A percentile compares a stretch with the other conserved stretches of the same genome.
Conservation (phyloP, 2,113 vertebrate genomes). For the Acrocephalus kingi region DNA sequence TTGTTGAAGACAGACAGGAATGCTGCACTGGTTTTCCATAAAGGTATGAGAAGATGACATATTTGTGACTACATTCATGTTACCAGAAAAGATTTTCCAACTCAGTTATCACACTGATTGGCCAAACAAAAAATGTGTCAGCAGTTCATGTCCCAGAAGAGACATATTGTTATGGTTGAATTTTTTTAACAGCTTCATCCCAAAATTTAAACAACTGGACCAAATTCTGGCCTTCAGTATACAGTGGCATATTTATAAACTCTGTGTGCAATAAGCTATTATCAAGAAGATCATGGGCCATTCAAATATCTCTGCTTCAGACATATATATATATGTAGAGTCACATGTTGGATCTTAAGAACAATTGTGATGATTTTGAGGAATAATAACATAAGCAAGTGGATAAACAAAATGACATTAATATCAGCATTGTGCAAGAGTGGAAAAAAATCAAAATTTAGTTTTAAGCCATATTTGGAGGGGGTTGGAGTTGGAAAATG, state of each 20-base stretch:
- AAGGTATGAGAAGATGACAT: slow-evolving; percentile 23
- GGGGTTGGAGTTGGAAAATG: not conserved
- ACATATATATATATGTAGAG: not conserved
- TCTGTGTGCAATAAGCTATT: not conserved
- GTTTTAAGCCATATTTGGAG: not conserved
- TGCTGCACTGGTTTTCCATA: not conserved
- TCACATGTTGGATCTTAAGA: not conserved
- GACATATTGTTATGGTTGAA: not conserved
- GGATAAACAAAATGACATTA: not conserved
- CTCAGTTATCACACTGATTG: not conserved
- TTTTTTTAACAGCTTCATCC: not conserved
- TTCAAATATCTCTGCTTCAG: not conserved
- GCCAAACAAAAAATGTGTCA: not conserved
- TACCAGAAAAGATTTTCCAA: not conserved
- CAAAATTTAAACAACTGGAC: not conserved
- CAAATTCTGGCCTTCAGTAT: not conserved
- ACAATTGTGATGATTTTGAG: not conserved
- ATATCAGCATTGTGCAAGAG: not conserved
- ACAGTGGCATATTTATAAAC: not conserved
- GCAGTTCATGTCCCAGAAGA: not conserved
- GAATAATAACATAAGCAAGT: not conserved
- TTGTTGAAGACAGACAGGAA: slow-evolving; percentile 54
- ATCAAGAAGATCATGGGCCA: not conserved
- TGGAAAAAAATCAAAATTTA: not conserved
- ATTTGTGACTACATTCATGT: not conserved